Percentiles rank a stretch among this genome's conserved stretches.
phyloP scores from a whole-genome alignment of 1,140 invertebrate genomes.

The Drosophila ironensis region DNA sequence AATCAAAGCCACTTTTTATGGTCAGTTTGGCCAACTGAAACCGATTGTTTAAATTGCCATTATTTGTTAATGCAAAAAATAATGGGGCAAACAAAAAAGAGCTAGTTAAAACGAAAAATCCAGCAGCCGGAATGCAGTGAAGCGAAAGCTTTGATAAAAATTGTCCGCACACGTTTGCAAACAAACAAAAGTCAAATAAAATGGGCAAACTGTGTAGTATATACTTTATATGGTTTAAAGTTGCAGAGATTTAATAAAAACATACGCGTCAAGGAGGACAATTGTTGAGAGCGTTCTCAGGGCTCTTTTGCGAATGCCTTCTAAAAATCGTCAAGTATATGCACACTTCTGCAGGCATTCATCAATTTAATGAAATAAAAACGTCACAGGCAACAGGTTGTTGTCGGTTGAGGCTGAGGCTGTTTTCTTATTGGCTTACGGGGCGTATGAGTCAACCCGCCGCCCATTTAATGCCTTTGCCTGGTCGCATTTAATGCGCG shows the following conservation, averaged over 20 bases:
- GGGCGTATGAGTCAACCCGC: slow-evolving; percentile 24
- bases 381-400: slow-evolving; percentile 51
- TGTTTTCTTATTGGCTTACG: slow-evolving; percentile 19
- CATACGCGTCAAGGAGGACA: no score
- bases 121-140: slow-evolving; percentile 29
- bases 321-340: background rate
- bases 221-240: no score
- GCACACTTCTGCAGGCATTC: background rate
- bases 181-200: slow-evolving; percentile 3
- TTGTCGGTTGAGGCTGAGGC: background rate
- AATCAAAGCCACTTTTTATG: no score
- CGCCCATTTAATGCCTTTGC: slow-evolving; percentile 11
- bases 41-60: background rate
- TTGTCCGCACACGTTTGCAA: slow-evolving; percentile 20
- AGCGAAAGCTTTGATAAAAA: slow-evolving; percentile 51
- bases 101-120: slow-evolving; percentile 23
- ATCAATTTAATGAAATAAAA: slow-evolving; percentile 27
- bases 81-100: background rate
- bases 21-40: no score
- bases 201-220: no score
- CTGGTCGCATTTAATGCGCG: slow-evolving; percentile 58
- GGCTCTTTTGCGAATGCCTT: background rate
- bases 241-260: slow-evolving; percentile 2
- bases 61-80: background rate
- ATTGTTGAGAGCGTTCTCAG: no score